Base-by-base conservation (phyloP, 2,797 vertebrate genomes). In the Tympanoctomys barrerae region DNA sequence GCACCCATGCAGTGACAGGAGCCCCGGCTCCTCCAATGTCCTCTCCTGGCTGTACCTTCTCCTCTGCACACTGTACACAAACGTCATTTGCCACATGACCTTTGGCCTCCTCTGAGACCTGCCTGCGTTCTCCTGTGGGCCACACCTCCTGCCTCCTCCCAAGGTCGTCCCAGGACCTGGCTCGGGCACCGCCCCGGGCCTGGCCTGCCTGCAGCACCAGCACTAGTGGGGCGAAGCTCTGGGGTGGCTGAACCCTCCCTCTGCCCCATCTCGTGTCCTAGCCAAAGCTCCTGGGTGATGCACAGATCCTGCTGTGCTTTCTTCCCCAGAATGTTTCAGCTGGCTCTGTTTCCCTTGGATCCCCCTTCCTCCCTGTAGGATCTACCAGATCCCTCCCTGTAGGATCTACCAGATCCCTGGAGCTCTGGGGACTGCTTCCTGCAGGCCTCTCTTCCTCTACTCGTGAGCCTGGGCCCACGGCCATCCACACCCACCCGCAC, bases 331-430 rank as follows among this genome's bases (percentile, higher is more conserved):
- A 94, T 80, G 73, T 94, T 90, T 90, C 2, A 94, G 79, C 70
- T 21, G 49, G 96, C 95, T 97, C 92, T 91, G 77, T 84, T 95
- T 97, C 90, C 91, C 93, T 95, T 95, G 68, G n/a, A 31, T 59
- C 89, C 92, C 70, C 70, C 66, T 82, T 13, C 80, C 68, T 89
- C 94, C 46, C 57, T 64, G 0, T 33, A 31, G 68, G 79, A 68
- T 71, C 77, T 18, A 31, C 22, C 39, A 39, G 39, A 39, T 39
- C 39, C 80, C 68, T 89, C 94, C 46, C 57, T 64, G 0, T 33
- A 31, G 68, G 79, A 68, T 71, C 77, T 18, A 31, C 22, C 31
- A 26, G 70, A 59, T 19, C 24, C 24, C 39, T 8, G 6, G 73
- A 28, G 73, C 73, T 28, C 24, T 28, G 73, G 24, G n/a, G n/a